A percentile compares a stretch with the other conserved stretches of the same genome.
These are phyloP conservation scores for Sclerurus mexicanus DNA, from an alignment of 2,113 vertebrate genomes.

Conservation along the genomic window DNA sequence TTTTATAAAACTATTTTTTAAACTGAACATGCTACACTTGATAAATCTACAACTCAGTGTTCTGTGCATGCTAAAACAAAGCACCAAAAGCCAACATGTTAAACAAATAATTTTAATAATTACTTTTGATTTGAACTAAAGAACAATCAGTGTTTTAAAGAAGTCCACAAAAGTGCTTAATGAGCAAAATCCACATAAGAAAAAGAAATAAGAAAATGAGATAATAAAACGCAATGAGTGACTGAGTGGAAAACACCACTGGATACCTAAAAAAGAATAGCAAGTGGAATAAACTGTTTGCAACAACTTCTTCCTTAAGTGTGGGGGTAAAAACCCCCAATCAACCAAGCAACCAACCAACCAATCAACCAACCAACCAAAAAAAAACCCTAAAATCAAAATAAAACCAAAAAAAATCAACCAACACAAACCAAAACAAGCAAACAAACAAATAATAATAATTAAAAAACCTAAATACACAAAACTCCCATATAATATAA, in stretches of 20 bases:
- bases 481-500: background rate
- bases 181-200: background rate
- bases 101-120: background rate
- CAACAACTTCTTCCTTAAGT: background rate
- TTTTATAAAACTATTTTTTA: background rate
- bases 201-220: background rate
- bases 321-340: rapidly evolving
- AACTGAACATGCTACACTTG: background rate
- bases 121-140: background rate
- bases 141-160: background rate
- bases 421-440: background rate
- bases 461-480: background rate
- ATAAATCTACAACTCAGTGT: background rate
- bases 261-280: background rate
- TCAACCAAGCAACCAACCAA: no score
- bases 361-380: no score
- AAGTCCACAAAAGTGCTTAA: background rate
- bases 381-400: no score
- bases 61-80: background rate
- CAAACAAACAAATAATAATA: no score
- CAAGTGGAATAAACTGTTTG: background rate
- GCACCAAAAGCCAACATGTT: background rate
- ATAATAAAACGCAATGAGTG: background rate
- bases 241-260: background rate
- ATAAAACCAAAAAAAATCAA: no score